Percentiles rank a stretch among this genome's conserved stretches.
Evolutionary conservation across 2,797 vertebrate genomes (phyloP).

Genomic region (Cephalopachus bancanus): DNA sequence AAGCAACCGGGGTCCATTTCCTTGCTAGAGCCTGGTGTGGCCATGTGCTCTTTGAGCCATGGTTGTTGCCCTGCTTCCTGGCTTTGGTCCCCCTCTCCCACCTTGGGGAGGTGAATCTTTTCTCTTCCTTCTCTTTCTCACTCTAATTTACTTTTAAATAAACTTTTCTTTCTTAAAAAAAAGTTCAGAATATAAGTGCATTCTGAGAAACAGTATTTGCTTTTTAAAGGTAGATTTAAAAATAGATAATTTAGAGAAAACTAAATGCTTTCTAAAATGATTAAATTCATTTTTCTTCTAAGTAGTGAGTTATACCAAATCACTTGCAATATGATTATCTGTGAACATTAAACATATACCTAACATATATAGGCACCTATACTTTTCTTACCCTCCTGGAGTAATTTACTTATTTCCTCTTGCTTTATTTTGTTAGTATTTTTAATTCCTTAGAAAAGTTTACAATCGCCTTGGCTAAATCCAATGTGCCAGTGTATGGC

Average conservation of each 20-base stretch:
- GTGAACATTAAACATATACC: not conserved
- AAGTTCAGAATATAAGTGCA: not conserved
- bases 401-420: not conserved
- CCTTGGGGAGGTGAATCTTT: too few relatives aligned
- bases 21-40: too few relatives aligned
- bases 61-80: too few relatives aligned
- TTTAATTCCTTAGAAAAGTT: conserved; percentile 18
- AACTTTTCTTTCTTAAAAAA: not conserved
- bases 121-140: too few relatives aligned
- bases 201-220: not conserved
- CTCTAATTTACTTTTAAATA: too few relatives aligned
- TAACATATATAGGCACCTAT: not conserved
- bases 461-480: not conserved
- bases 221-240: conserved; percentile 43
- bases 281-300: not conserved
- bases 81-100: too few relatives aligned
- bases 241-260: not conserved
- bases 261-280: not conserved
- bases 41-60: too few relatives aligned
- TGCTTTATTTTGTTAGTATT: conserved; percentile 31
- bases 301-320: not conserved
- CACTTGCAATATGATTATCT: not conserved
- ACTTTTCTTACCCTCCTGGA: not conserved
- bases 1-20: too few relatives aligned
- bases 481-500: not conserved